Evolutionary conservation across 2,888 invertebrate species (phyloP).

Genomic region (Ectropis crepuscularia): DNA sequence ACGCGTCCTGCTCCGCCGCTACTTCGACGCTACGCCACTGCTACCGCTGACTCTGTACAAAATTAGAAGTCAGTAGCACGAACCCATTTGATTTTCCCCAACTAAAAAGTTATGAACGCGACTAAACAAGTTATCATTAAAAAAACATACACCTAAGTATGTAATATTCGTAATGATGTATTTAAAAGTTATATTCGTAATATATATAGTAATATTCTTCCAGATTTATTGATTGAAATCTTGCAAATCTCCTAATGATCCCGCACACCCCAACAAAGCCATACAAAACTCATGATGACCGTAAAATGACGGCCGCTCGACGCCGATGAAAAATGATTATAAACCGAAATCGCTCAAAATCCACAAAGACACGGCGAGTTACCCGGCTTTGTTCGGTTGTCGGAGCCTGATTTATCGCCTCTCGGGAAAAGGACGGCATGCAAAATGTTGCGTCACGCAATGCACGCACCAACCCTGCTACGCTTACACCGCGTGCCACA

Average conservation of each 20-base stretch:
- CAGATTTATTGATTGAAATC: constrained; percentile 7
- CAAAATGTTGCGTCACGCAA: constrained; percentile 80
- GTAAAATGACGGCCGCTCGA: constrained; percentile 62
- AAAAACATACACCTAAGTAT: too few relatives aligned
- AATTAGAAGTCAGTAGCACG: too few relatives aligned
- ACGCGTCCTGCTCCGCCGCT: too few relatives aligned
- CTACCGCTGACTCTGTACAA: too few relatives aligned
- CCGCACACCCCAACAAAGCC: constrained; percentile 35
- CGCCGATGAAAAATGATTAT: constrained; percentile 78
- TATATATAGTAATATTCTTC: background rate
- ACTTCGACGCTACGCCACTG: too few relatives aligned
- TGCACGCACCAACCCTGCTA: constrained; percentile 50
- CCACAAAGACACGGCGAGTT: constrained; percentile 82
- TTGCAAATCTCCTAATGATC: constrained; percentile 19
- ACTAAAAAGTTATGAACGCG: too few relatives aligned
- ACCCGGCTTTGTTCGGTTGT: constrained; percentile 81
- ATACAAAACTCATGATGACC: constrained; percentile 61
- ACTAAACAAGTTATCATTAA: too few relatives aligned
- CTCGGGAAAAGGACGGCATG: constrained; percentile 69
- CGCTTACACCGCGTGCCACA: constrained; percentile 49
- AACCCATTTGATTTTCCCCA: too few relatives aligned
- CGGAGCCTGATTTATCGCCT: constrained; percentile 72
- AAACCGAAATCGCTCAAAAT: constrained; percentile 80
- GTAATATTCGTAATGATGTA: too few relatives aligned
- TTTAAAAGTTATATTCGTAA: too few relatives aligned